Evolutionary conservation across 2,797 vertebrate genomes (phyloP).

Genomic region (Melanogrammus aeglefinus): DNA sequence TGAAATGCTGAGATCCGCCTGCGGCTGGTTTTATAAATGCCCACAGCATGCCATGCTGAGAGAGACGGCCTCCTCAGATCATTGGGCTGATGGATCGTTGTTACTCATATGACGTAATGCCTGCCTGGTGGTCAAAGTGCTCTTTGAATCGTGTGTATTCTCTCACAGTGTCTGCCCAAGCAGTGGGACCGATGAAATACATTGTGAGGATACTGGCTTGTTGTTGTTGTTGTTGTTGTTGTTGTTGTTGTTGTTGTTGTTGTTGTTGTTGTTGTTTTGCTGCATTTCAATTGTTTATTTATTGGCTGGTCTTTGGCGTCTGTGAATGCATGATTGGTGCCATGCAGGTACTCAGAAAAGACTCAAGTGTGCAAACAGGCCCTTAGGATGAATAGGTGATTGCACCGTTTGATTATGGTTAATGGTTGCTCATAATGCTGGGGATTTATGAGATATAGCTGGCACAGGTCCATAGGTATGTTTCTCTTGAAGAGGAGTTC

Average conservation of each 20-base stretch:
- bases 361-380: neutral
- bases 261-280: constrained; percentile 1
- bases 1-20: neutral
- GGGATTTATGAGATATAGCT: neutral
- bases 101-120: neutral
- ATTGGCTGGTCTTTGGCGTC: no score
- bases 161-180: neutral
- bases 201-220: neutral
- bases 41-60: neutral
- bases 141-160: neutral
- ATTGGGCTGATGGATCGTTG: neutral
- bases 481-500: neutral
- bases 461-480: neutral
- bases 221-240: no score
- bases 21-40: neutral
- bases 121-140: neutral
- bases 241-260: no score
- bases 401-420: neutral
- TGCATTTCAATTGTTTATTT: no score
- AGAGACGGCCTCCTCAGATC: neutral
- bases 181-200: neutral
- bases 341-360: neutral
- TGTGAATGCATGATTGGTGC: neutral
- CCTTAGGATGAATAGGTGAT: neutral
- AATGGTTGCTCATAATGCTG: neutral